Conservation (phyloP, 2,888 invertebrate species). For the Lasius platythorax region DNA sequence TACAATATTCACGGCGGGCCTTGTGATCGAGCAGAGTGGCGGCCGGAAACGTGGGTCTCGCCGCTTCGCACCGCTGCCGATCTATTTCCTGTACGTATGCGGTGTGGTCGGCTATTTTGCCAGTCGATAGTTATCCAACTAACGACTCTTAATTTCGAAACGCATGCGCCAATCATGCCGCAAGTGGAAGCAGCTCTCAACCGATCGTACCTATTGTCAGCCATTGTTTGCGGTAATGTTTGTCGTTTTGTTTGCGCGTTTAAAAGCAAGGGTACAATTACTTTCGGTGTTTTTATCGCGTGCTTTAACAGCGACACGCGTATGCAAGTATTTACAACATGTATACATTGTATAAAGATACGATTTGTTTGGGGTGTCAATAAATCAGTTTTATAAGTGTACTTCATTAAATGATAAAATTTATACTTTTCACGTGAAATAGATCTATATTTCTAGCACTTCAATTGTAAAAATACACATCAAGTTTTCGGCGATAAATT, state of each 20-base stretch:
- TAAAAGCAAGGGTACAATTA: not conserved
- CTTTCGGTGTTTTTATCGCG: not conserved
- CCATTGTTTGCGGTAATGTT: constrained; percentile 14
- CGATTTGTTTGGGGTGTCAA: not conserved
- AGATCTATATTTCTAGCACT: not conserved
- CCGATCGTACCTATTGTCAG: constrained; percentile 6
- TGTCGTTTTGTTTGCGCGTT: constrained; percentile 1
- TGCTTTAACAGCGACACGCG: not conserved
- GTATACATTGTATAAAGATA: not conserved
- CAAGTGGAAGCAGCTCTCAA: constrained; percentile 47
- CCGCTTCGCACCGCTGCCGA: constrained; percentile 54
- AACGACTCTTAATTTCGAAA: constrained; percentile 53
- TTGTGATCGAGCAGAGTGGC: constrained; percentile 52
- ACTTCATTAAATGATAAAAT: not conserved
- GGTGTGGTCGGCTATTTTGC: constrained; percentile 35
- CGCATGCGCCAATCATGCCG: constrained; percentile 47
- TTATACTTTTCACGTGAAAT: not conserved
- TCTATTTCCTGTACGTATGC: constrained; percentile 44
- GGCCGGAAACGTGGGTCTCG: constrained; percentile 58
- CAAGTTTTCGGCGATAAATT: not conserved
- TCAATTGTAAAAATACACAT: not conserved
- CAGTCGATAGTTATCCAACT: constrained; percentile 53
- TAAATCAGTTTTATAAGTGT: not conserved
- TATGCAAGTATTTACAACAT: not conserved
- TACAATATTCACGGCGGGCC: constrained; percentile 43